Evolutionary conservation across 2,888 invertebrate species (phyloP).

Genomic region (Agonum fuliginosum): DNA sequence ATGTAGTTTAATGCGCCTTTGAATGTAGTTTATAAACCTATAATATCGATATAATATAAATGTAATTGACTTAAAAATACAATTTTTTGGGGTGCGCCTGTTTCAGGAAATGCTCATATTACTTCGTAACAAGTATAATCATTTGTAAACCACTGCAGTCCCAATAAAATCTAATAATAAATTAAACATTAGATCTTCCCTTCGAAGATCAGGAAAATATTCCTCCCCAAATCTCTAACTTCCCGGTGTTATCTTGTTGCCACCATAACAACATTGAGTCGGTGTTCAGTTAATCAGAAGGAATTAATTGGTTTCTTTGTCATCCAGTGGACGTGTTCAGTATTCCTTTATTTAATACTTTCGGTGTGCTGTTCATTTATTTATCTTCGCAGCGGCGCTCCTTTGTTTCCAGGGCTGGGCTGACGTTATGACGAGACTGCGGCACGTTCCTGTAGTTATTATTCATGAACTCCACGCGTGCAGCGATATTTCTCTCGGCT

Average conservation of each 20-base stretch:
- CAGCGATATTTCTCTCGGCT: not conserved
- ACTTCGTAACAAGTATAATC: too few species aligned
- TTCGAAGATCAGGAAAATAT: too few species aligned
- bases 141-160: too few species aligned
- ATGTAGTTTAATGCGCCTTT: too few species aligned
- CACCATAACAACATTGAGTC: not conserved
- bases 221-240: not conserved
- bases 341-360: slow-evolving; percentile 17
- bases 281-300: not conserved
- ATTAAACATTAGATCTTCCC: too few species aligned
- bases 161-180: too few species aligned
- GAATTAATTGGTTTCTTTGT: slow-evolving; percentile 23
- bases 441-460: slow-evolving; percentile 15
- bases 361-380: slow-evolving; percentile 22
- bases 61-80: too few species aligned
- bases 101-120: too few species aligned
- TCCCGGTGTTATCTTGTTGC: not conserved
- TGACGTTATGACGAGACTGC: slow-evolving; percentile 21
- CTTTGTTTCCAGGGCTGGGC: not conserved
- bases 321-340: not conserved
- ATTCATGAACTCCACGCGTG: slow-evolving; percentile 14
- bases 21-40: too few species aligned
- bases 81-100: too few species aligned
- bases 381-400: not conserved
- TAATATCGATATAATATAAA: too few species aligned